Base-by-base conservation (phyloP, 1,140 invertebrate genomes). In the Procambarus clarkii region DNA sequence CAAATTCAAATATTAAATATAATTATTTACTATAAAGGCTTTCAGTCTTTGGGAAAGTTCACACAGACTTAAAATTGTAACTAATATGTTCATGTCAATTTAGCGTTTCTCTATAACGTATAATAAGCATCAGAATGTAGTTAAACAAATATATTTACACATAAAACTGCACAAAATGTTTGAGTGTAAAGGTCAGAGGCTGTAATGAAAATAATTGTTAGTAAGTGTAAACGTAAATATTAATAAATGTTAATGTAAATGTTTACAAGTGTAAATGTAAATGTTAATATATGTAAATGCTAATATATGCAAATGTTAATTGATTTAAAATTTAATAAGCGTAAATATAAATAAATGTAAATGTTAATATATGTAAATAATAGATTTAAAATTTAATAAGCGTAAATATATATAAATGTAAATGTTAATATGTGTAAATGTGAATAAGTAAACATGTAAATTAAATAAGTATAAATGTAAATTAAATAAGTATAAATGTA, bases 201-300 rank as follows among this genome's bases (percentile, higher is more conserved):
- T n/a, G 3, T n/a, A 4, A 77, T 24, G 24, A n/a, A 77, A n/a
- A 77, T 77, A 77, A n/a, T n/a, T 77, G 9, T n/a, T n/a, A n/a
- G n/a, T 77, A 77, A n/a, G 24, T 77, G 24, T 77, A 77, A n/a
- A 34, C 24, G 24, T 77, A 77, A n/a, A 77, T 77, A 77, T 77
- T 7, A n/a, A 77, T 77, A 34, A 2, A 77, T 77, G 8, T 77
- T n/a, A n/a, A 77, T 34, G 24, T 77, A 7, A 2, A 77, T 77
- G 34, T 77, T n/a, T 34, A 77, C 34, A 45, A 1, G 34, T n/a
- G n/a, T 74, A 15, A 15, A 74, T 69, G 34, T 34, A 34, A 34
- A 34, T 34, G 34, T 34, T 34, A 34, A 34, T 34, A 34, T 34
- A 34, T 34, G 34, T 34, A 34, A 34, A 0, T 34, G 34, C 1